Conservation (phyloP, 2,113 vertebrate species). For the Nibea albiflora region DNA sequence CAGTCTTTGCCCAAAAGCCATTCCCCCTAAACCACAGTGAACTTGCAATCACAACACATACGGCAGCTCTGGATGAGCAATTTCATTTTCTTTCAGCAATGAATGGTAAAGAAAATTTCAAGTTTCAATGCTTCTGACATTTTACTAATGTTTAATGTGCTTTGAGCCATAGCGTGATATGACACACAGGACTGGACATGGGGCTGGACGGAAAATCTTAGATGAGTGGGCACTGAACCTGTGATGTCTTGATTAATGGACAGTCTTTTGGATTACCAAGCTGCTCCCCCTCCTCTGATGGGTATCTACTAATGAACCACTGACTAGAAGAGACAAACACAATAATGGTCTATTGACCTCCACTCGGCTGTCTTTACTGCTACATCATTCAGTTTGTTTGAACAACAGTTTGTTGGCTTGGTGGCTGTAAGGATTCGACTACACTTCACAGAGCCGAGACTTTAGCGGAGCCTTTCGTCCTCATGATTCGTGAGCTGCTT, state of each 20-base stretch:
- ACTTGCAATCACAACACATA: background rate
- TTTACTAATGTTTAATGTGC: background rate
- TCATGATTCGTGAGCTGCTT: too few relatives aligned
- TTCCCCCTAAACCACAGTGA: background rate
- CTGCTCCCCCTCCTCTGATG: constrained; percentile 48
- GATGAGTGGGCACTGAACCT: background rate
- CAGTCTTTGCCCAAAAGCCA: background rate
- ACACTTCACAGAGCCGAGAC: background rate
- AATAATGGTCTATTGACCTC: constrained; percentile 73
- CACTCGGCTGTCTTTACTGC: constrained; percentile 19
- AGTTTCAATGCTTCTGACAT: background rate
- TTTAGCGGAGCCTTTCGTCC: too few relatives aligned
- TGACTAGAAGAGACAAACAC: constrained; percentile 54
- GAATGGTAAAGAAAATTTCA: background rate
- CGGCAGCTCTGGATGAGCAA: background rate
- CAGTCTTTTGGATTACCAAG: constrained; percentile 38
- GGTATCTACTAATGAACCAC: constrained; percentile 70
- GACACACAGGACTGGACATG: background rate
- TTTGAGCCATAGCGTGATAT: background rate
- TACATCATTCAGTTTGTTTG: constrained; percentile 14
- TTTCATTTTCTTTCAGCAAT: background rate
- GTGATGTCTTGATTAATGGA: constrained; percentile 24
- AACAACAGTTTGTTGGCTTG: background rate
- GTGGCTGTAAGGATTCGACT: background rate
- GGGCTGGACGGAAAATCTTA: background rate